A percentile compares a stretch with the other conserved stretches of the same genome.
Conservation (phyloP, 1,140 invertebrate species). For the Ceratitis capitata region DNA sequence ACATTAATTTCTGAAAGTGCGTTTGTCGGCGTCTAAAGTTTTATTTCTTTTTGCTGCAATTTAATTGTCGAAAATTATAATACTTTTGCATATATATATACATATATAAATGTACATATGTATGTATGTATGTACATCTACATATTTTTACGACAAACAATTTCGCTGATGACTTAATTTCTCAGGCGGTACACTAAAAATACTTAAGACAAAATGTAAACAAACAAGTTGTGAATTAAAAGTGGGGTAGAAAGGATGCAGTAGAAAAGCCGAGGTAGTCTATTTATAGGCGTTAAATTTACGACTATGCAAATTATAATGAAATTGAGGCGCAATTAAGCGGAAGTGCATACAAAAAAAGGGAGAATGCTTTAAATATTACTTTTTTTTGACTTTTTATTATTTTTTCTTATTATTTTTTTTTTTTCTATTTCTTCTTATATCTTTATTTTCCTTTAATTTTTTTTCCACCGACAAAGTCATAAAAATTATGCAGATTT, state of each 20-base stretch:
- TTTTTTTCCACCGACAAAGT: not conserved
- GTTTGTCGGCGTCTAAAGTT: not conserved
- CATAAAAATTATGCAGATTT: constrained; percentile 34
- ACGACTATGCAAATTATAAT: constrained; percentile 37
- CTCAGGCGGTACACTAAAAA: not conserved
- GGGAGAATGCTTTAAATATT: not conserved
- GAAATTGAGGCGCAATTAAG: constrained; percentile 33
- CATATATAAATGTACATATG: too few relatives aligned
- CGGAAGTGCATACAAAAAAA: constrained; percentile 18
- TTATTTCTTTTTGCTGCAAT: constrained; percentile 18
- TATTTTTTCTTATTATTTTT: not conserved
- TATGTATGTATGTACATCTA: too few relatives aligned
- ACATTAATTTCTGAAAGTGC: constrained; percentile 17
- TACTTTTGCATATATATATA: too few relatives aligned
- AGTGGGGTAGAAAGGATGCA: not conserved
- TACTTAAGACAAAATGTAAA: not conserved
- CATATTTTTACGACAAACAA: constrained; percentile 17
- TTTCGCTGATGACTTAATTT: constrained; percentile 28
- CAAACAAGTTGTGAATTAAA: not conserved
- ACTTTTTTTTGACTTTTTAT: not conserved
- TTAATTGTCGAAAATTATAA: constrained; percentile 37
- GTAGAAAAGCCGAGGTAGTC: not conserved
- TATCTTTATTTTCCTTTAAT: too few relatives aligned
- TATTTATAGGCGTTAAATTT: constrained; percentile 16
- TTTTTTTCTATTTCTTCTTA: too few relatives aligned